phyloP scores from a whole-genome alignment of 2,888 invertebrate species.

The Lycocerus yunnanus region DNA sequence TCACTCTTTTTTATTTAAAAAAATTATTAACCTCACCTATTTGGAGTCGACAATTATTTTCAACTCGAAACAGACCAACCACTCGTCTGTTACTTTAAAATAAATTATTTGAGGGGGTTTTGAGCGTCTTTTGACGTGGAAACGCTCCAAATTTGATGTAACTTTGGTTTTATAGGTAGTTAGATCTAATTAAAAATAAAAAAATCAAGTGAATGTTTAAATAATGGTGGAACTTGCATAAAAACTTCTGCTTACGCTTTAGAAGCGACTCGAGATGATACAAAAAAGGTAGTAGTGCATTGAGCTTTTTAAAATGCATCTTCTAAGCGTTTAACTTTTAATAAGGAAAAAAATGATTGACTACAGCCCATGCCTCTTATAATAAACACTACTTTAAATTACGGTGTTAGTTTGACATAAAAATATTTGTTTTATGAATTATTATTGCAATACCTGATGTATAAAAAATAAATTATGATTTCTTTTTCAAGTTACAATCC shows the following conservation, averaged over 20 bases:
- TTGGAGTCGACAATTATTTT: neutral
- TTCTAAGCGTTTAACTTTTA: neutral
- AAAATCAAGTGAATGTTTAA: slow-evolving; percentile 27
- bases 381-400: slow-evolving; percentile 8
- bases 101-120: neutral
- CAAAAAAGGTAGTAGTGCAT: slow-evolving; percentile 44
- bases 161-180: slow-evolving; percentile 21
- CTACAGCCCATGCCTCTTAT: slow-evolving; percentile 21
- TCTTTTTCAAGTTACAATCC: neutral
- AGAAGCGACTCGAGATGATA: slow-evolving; percentile 45
- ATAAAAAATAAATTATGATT: neutral
- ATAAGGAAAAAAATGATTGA: neutral
- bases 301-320: slow-evolving; percentile 39
- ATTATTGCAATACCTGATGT: slow-evolving; percentile 5
- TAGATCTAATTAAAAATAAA: slow-evolving; percentile 25
- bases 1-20: neutral
- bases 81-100: neutral
- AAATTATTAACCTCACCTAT: neutral
- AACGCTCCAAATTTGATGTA: neutral
- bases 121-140: neutral
- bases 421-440: slow-evolving; percentile 31
- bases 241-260: slow-evolving; percentile 51
- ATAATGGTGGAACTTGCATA: slow-evolving; percentile 34
- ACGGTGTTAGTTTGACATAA: slow-evolving; percentile 25
- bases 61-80: neutral